These are phyloP conservation scores for Synanthedon tipuliformis DNA, from an alignment of 2,888 invertebrate species.

Conservation along the genomic window DNA sequence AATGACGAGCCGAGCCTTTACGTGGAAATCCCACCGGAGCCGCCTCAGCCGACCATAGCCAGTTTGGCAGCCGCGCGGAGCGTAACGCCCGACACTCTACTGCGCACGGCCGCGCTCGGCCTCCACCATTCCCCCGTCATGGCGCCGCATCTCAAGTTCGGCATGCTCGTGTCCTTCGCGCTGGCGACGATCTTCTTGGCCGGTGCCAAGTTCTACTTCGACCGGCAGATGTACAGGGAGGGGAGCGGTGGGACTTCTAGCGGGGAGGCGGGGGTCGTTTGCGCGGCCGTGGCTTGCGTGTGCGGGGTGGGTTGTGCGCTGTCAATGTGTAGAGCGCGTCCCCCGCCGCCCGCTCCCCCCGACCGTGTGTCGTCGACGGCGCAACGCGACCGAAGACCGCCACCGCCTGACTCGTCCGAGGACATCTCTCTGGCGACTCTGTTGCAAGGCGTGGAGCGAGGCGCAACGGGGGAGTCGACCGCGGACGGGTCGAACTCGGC, in stretches of 20 bases:
- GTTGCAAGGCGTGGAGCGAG: conserved; percentile 10
- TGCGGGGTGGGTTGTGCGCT: conserved; percentile 74
- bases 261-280: conserved; percentile 73
- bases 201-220: conserved; percentile 79
- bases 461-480: conserved; percentile 23
- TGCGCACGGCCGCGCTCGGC: conserved; percentile 56
- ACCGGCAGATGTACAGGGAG: conserved; percentile 62
- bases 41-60: conserved; percentile 54
- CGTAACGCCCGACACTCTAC: conserved; percentile 57
- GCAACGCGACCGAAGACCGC: conserved; percentile 24
- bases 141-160: conserved; percentile 74
- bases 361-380: conserved; percentile 53
- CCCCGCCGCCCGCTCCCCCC: conserved; percentile 45
- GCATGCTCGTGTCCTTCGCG: conserved; percentile 79
- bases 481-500: conserved; percentile 6
- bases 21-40: conserved; percentile 53
- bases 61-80: conserved; percentile 56
- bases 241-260: conserved; percentile 35
- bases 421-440: conserved; percentile 45
- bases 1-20: conserved; percentile 53
- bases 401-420: conserved; percentile 39
- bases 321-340: conserved; percentile 63
- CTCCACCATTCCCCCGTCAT: conserved; percentile 59
- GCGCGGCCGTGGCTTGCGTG: conserved; percentile 73
- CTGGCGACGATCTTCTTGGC: conserved; percentile 77